phyloP scores from a whole-genome alignment of 2,113 vertebrate genomes.

The Hippocampus barbouri region DNA sequence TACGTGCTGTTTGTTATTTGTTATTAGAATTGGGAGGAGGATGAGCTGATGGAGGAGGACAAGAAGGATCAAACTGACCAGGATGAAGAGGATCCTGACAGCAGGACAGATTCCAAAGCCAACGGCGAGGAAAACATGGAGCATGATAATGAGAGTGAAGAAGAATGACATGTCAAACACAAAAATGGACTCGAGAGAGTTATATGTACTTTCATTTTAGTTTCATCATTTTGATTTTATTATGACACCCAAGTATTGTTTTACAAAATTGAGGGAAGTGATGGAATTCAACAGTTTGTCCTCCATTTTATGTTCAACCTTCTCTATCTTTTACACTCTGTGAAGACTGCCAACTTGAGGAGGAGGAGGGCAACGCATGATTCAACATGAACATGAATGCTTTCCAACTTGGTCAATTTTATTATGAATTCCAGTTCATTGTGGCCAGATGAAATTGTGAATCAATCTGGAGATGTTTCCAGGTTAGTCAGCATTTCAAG shows the following conservation, averaged over 20 bases:
- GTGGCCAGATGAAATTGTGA: background rate
- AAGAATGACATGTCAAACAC: slow-evolving; percentile 76
- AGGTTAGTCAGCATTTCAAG: slow-evolving; percentile 6
- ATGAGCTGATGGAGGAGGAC: slow-evolving; percentile 66
- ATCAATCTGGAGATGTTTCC: background rate
- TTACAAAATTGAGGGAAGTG: slow-evolving; percentile 50
- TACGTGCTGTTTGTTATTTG: background rate
- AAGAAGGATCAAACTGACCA: slow-evolving; percentile 39
- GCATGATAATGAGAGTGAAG: slow-evolving; percentile 90
- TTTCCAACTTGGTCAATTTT: too few species aligned
- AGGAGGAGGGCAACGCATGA: too few species aligned
- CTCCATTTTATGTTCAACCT: too few species aligned
- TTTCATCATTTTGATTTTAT: slow-evolving; percentile 76
- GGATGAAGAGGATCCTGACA: slow-evolving; percentile 73
- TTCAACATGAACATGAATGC: too few species aligned
- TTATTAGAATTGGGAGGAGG: slow-evolving; percentile 87
- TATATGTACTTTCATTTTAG: slow-evolving; percentile 76
- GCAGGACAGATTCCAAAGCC: slow-evolving; percentile 81
- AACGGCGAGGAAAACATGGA: slow-evolving; percentile 95
- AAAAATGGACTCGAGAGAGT: slow-evolving; percentile 66
- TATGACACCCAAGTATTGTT: slow-evolving; percentile 51
- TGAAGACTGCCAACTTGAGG: too few species aligned
- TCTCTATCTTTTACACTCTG: too few species aligned
- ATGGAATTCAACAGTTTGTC: background rate
- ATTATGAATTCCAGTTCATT: slow-evolving; percentile 18